A percentile compares a stretch with the other conserved stretches of the same genome.
Conservation (phyloP, 2,888 invertebrate species). For the Cephus pulcher region DNA sequence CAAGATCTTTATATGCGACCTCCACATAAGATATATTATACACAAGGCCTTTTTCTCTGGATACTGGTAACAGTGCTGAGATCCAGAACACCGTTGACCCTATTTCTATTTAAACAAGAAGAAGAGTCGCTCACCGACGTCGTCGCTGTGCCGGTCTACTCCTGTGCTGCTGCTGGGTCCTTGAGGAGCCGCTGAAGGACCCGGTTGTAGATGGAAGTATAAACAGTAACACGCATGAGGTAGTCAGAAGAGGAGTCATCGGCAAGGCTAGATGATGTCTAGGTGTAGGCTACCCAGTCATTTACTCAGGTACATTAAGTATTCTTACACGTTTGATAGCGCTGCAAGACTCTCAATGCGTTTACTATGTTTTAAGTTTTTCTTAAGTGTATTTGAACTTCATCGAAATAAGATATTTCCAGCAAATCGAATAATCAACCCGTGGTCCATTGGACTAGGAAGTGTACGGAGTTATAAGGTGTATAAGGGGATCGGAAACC, state of each 20-base stretch:
- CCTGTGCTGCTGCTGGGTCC: not conserved
- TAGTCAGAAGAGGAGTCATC: not conserved
- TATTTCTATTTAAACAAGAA: constrained; percentile 34
- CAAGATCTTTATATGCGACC: not conserved
- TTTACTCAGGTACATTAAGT: not conserved
- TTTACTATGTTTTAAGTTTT: not conserved
- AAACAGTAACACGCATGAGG: constrained; percentile 1
- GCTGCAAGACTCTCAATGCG: not conserved
- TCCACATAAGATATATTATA: not conserved
- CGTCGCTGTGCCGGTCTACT: not conserved
- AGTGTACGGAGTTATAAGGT: not conserved
- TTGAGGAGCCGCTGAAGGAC: not conserved
- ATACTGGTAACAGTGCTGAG: constrained; percentile 33
- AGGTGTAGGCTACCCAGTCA: not conserved
- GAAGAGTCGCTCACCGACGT: not conserved
- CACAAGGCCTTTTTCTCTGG: not conserved
- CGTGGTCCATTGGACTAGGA: not conserved
- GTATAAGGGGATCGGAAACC: constrained; percentile 23
- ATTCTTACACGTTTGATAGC: not conserved
- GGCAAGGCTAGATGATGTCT: not conserved
- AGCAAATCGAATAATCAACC: not conserved
- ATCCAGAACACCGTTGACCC: constrained; percentile 34
- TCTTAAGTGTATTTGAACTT: not conserved
- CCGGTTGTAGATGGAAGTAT: not conserved
- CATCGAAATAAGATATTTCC: constrained; percentile 9